Evolutionary conservation across 2,888 invertebrate species (phyloP).

Genomic region (Saturnia pavonia): DNA sequence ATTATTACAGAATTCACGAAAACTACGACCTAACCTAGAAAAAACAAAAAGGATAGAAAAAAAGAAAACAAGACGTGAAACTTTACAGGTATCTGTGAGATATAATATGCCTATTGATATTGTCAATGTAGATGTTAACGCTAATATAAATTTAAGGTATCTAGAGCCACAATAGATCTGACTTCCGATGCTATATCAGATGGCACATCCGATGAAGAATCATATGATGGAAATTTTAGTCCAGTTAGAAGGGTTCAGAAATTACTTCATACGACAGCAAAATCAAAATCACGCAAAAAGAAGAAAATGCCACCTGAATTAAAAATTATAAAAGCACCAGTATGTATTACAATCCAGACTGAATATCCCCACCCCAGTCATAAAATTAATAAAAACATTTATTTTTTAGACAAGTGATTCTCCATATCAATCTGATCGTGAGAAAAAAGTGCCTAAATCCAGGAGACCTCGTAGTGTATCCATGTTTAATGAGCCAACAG

Average conservation of each 20-base stretch:
- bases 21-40: constrained; percentile 65
- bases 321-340: constrained; percentile 73
- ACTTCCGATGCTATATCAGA: constrained; percentile 87
- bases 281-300: constrained; percentile 67
- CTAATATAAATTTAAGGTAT: constrained; percentile 65
- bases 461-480: constrained; percentile 74
- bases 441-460: constrained; percentile 59
- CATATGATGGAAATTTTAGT: constrained; percentile 70
- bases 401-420: constrained; percentile 73
- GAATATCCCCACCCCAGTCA: not conserved
- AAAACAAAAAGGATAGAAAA: constrained; percentile 71
- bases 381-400: not conserved
- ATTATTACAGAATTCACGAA: constrained; percentile 61
- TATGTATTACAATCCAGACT: constrained; percentile 33
- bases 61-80: constrained; percentile 78
- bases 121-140: not conserved
- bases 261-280: constrained; percentile 60
- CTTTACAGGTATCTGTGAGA: constrained; percentile 73
- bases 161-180: constrained; percentile 81
- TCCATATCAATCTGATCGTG: constrained; percentile 71
- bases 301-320: constrained; percentile 81
- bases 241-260: constrained; percentile 72
- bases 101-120: not conserved
- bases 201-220: constrained; percentile 83
- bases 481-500: constrained; percentile 68